Evolutionary conservation across 2,113 vertebrate species (phyloP), one percentile per base, ranked within the genome.

Genomic region (Mionectes macconnelli): DNA sequence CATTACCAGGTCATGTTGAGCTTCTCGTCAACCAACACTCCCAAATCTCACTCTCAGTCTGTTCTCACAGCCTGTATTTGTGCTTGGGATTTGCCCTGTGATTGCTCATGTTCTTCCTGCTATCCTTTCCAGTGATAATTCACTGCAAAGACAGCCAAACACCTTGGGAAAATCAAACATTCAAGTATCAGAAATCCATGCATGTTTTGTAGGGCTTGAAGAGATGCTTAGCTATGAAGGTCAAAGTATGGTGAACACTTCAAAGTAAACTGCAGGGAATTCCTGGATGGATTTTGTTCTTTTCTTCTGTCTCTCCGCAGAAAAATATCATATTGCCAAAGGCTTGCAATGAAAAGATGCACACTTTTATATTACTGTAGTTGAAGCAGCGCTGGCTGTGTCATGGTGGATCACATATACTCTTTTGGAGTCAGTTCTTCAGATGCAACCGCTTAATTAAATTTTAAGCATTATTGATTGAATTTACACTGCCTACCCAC

Each of bases 401-500:
- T 85, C 89, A 60, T 81, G 84, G 82, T 90, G 73, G 68, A 95
- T 95, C 83, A 72, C 74, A 57, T 79, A 76, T 45, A 89, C 53
- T 30, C 66, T 87, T 63, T 84, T 57, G 44, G 80, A 95, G 77
- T 68, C 83, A 84, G 55, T 94, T 94, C 73, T 91, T 94, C 77
- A 95, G 73, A 91, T 22, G 28, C 53, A 91, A 87, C 49, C 53
- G 62, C 77, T 93, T 95, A 96, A 96, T 96, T 94, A 97, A 95
- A 93, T 94, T 95, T 97, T 96, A 93, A 97, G 77, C 40, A 69
- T 92, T 95, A 97, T 92, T 94, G 91, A 95, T 93, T 95, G 6
- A 37, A 73, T 91, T 92, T 95, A 87, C 69, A 80, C 49, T 92
- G 84, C 66, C 27, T 93, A 69, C 24, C 24, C 24, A 75, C 9